Base-by-base conservation (phyloP, 1,140 invertebrate genomes). In the Centruroides sculpturatus region DNA sequence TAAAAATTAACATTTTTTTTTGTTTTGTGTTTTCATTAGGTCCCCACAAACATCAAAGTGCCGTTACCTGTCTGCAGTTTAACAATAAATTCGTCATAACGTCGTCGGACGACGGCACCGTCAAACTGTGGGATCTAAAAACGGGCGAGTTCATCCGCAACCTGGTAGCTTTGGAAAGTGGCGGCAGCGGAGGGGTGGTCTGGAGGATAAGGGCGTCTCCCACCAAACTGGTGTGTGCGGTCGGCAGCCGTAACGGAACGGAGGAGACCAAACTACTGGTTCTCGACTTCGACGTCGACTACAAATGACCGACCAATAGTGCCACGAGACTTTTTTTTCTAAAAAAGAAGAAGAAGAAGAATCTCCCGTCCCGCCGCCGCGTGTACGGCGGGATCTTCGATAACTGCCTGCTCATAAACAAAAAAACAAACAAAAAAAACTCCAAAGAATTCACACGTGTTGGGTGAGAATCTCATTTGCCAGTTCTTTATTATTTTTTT, bases 231-330 rank as follows among this genome's bases (percentile, higher is more conserved):
- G 93, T 98, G 49, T 98, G 95, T 77, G 95, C 96, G 0, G 94
- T 98, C 4, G 96, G 96, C 55, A 97, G 92, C 67, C 82, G 96
- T 10, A 98, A 98, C 71, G 93, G 94, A 35, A 98, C 94, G 0
- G 96, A 99, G 76, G 95, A 99, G 76, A 99, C 97, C 0, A 98
- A 99, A 76, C 80, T 99, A 8, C 81, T 99, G 63, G 92, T 99
- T 49, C 52, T 69, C n/a, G 64, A 68, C 59, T 69, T 69, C 63
- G 67, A 69, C 48, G 41, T 41, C 8, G 41, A 41, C 41, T 41
- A 41, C 41, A 41, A 41, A 3, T 41, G 41, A 41, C 41, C 41
- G 8, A 41, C 41, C 41, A 41, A 41, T 41, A 41, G 41, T 41
- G 41, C 41, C 41, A 41, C 41, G 8, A 41, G 8, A 41, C 41